These are phyloP conservation scores for Psittacula derbiana DNA, from an alignment of 2,797 vertebrate species.

Conservation along the genomic window DNA sequence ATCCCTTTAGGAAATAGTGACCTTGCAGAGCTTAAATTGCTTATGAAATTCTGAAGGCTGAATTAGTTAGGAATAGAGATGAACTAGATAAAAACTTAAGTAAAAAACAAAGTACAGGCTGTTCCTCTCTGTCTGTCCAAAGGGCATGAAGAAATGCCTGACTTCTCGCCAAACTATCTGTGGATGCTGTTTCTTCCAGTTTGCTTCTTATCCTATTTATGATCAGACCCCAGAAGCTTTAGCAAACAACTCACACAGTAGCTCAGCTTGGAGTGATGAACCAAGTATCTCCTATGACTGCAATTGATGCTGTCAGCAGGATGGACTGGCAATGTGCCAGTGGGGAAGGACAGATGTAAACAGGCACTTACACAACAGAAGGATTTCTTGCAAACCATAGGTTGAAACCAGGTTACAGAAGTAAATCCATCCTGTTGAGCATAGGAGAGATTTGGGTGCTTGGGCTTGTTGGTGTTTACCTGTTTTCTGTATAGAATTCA, in stretches of 20 bases:
- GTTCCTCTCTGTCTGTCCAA: neutral
- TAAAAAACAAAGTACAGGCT: neutral
- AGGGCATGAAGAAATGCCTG: neutral
- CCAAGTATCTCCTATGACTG: neutral
- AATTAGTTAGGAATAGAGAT: neutral
- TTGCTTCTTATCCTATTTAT: neutral
- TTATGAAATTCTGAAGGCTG: conserved; percentile 14
- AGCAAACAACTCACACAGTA: rapidly evolving
- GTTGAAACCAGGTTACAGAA: rapidly evolving
- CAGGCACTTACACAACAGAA: rapidly evolving
- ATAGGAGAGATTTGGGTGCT: neutral
- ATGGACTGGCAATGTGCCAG: neutral
- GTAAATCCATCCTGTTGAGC: neutral
- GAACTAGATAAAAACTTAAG: neutral
- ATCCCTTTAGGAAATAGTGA: conserved; percentile 43
- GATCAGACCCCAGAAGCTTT: neutral
- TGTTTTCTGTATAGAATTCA: neutral
- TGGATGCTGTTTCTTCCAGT: neutral
- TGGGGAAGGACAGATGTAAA: neutral
- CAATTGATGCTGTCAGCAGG: neutral
- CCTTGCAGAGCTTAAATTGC: neutral
- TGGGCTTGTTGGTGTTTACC: rapidly evolving
- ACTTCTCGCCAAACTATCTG: neutral
- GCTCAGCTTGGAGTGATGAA: neutral
- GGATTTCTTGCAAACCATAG: rapidly evolving